Base-by-base conservation (phyloP, 2,113 vertebrate genomes). In the Panthera uncia region DNA sequence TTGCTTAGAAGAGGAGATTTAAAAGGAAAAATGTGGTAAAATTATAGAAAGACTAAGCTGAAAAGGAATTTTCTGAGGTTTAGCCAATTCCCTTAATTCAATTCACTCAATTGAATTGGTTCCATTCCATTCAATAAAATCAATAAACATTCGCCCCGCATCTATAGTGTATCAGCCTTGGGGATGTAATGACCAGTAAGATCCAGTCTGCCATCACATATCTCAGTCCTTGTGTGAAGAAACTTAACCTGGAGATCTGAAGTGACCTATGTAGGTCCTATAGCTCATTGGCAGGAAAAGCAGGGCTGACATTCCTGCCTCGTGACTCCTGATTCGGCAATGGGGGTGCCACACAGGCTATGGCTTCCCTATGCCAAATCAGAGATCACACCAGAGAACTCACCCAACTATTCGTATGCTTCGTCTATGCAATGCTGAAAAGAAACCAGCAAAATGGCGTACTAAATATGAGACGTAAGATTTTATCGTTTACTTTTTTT, bases 51-150 rank as follows among this genome's bases (percentile, higher is more conserved):
- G 68, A 78, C 27, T 78, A 69, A 76, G 68, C 38, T 76, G 78
- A 76, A 78, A 92, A 95, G 41, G 68, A 83, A 76, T 69, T 83
- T 76, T 74, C 83, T 52, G 93, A 82, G 76, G 27, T 61, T 83
- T 96, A 69, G 68, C 83, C 89, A 69, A 63, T 69, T 95, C 88
- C 41, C 78, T 76, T 82, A 66, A 71, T 81, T 87, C 50, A 83
- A 63, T 45, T 65, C 68, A 31, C 6, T 94, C 65, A 73, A 33
- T 81, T 91, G 41, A 76, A 29, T 48, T 91, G 38, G 68, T 74
- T 87, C 69, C 63, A 63, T 76, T 92, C 25, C 41, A 69, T 52
- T 92, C 68, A 52, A 41, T 82, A 74, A 92, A 94, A 82, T 82
- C 74, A 82, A 88, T 36, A 82, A 50, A 92, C 19, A 63, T 61